Base-by-base conservation (phyloP, 2,797 vertebrate genomes). In the Pteropus rufus region DNA sequence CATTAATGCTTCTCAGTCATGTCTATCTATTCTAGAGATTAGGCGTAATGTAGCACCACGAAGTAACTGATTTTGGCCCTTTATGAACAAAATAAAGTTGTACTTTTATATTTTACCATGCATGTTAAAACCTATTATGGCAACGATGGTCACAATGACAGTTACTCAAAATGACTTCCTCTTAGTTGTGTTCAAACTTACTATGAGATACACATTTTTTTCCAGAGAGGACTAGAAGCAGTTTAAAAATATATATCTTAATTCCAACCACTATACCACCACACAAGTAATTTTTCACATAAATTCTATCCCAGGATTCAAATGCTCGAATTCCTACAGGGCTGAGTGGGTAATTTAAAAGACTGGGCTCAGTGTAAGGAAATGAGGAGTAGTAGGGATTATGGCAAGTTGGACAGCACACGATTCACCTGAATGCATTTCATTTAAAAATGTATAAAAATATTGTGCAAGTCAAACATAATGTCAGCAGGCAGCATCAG, bases 371-470 rank as follows among this genome's bases (percentile, higher is more conserved):
- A 34, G 34, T 29, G 4, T 69, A 82, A 95, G 70, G 70, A 95
- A 94, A 92, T 94, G 46, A 93, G 46, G 46, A 89, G 3, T 44
- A 67, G 52, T 7, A 14, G 21, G 62, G 85, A 89, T 89, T 93
- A 91, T 46, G 69, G 82, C 14, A 91, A 85, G 79, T 31, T 83
- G 46, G 41, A 84, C 4, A 87, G 58, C 23, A 58, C 26, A 49
- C 54, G 34, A 72, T 89, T 88, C 84, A 96, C 67, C 70, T 89
- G 92, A 91, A 72, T 95, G 58, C 54, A 91, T 89, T 96, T 91
- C 92, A 96, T 97, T 93, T 44, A 93, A 89, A 94, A 70, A 31
- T 46, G 54, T 86, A 94, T 67, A 56, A 92, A 91, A 97, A 77
- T 76, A 69, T 10, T 0, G 15, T 34, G 8, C 1, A 39, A 95